These are phyloP conservation scores for Azemiops feae DNA, from an alignment of 2,113 vertebrate species.

Conservation along the genomic window DNA sequence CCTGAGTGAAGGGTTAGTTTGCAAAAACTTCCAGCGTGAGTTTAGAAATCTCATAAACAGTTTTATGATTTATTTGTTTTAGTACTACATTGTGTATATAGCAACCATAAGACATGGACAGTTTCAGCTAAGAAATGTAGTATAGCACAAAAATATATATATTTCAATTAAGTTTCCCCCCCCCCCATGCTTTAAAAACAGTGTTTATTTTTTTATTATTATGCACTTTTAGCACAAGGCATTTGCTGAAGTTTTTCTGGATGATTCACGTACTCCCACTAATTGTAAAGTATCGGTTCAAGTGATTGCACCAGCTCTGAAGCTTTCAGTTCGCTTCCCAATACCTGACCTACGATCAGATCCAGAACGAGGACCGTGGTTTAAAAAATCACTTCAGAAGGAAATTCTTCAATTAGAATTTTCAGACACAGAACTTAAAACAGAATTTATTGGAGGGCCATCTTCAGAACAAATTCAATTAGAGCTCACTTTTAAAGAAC, in stretches of 20 bases:
- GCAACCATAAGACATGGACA: not conserved
- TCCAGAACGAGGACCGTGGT: slow-evolving; percentile 96
- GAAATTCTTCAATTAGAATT: slow-evolving; percentile 87
- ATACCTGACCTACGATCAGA: slow-evolving; percentile 96
- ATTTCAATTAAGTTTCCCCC: not conserved
- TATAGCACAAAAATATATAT: not conserved
- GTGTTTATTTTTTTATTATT: not conserved
- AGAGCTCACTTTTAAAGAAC: slow-evolving; percentile 91
- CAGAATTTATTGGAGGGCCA: slow-evolving; percentile 84
- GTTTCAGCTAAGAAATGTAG: not conserved
- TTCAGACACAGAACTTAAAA: slow-evolving; percentile 88
- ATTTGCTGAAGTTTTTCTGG: slow-evolving; percentile 96
- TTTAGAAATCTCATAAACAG: not conserved
- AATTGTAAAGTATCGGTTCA: slow-evolving; percentile 84
- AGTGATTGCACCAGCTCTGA: slow-evolving; percentile 80
- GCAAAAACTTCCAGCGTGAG: not conserved
- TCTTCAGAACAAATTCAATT: slow-evolving; percentile 89
- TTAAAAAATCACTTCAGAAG: slow-evolving; percentile 95
- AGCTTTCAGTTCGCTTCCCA: slow-evolving; percentile 88
- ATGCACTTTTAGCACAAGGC: slow-evolving; percentile 85
- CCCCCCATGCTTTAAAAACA: not conserved
- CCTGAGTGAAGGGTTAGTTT: not conserved
- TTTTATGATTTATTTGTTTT: not conserved
- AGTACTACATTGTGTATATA: not conserved
- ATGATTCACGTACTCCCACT: slow-evolving; percentile 85